Evolutionary conservation across 2,797 vertebrate species (phyloP), one percentile per base, ranked within the genome.

Genomic region (Perdix hodgsoniae): DNA sequence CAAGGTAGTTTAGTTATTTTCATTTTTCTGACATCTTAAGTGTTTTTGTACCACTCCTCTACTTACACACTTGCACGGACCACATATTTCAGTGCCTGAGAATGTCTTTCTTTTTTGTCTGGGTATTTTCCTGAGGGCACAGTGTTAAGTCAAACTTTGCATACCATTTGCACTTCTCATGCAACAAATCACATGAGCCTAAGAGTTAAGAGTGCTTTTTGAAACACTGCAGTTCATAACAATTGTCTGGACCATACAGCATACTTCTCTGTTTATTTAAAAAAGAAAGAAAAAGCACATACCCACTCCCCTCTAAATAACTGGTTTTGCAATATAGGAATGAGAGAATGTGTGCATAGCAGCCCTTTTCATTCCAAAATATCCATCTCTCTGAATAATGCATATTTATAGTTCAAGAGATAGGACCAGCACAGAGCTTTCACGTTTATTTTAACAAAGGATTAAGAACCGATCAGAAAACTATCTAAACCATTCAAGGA

Each of bases 391-490:
- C 88, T 69, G 7, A 60, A 88, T 83, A 81, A 73, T 85, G 72
- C 49, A 22, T 96, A 94, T 96, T 95, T 95, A 90, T 93, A 95
- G 96, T 90, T 54, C 21, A 4, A 86, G 91, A 74, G 91, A 91
- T 42, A 89, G 84, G 72, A 92, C 76, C 63, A 81, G 44, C 54
- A 29, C 67, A 73, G 67, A 83, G 54, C 92, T 95, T 96, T 94
- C 93, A 79, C 27, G 44, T 50, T 95, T 95, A 88, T 94, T 91
- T 86, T 87, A 86, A 95, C 91, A 75, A 85, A 90, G 86, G 89
- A 83, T 42, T 93, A 96, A 88, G 91, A 89, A 96, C 81, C 83
- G 96, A 91, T 96, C 83, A 64, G 93, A 93, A 84, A 94, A 93
- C 71, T 74, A 95, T 93, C 40, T 93, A 45, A 96, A 93, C 91